Evolutionary conservation across 2,113 vertebrate species (phyloP).

Genomic region (Megaceryle torquata): DNA sequence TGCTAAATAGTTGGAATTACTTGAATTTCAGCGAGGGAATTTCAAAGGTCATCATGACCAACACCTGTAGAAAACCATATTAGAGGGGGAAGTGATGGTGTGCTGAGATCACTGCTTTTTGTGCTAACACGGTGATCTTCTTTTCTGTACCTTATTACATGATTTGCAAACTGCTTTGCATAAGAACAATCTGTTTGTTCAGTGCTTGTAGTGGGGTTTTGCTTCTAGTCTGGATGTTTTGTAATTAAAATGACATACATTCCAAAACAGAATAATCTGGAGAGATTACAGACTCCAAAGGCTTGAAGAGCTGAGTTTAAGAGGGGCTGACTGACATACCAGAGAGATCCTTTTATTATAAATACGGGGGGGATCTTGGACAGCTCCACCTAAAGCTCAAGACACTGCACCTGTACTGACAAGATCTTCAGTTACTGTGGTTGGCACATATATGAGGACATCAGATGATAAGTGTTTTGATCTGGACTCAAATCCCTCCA

Average conservation of each 20-base stretch:
- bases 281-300: not conserved
- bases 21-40: not conserved
- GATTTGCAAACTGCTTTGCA: not conserved
- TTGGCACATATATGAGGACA: not conserved
- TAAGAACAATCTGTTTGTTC: not conserved
- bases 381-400: not conserved
- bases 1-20: not conserved
- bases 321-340: not conserved
- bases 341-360: not conserved
- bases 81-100: not conserved
- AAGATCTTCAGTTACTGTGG: not conserved
- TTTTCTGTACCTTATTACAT: not conserved
- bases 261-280: not conserved
- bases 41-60: not conserved
- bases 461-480: not conserved
- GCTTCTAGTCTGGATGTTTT: not conserved
- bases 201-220: not conserved
- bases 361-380: not conserved
- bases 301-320: not conserved
- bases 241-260: not conserved
- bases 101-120: not conserved
- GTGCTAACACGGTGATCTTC: not conserved
- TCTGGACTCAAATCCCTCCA: not conserved
- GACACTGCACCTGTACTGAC: not conserved
- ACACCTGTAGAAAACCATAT: not conserved